Evolutionary conservation across 2,113 vertebrate species (phyloP).

Genomic region (Malurus cyaneus): DNA sequence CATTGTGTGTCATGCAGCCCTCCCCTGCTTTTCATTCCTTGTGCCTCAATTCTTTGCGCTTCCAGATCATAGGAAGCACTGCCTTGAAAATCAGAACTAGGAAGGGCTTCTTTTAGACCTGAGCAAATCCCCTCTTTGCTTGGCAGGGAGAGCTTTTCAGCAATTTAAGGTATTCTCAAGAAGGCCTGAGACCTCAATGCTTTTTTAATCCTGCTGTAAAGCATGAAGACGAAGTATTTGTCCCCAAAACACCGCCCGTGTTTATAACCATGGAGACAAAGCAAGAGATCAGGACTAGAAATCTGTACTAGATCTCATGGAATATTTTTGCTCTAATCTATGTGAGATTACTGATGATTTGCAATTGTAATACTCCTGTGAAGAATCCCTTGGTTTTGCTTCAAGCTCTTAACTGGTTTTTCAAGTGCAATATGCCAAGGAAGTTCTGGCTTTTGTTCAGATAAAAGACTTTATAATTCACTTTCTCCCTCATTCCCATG

Average conservation of each 20-base stretch:
- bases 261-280: slow-evolving; percentile 14
- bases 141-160: background rate
- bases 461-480: background rate
- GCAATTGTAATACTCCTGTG: background rate
- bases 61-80: background rate
- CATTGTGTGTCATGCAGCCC: background rate
- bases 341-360: background rate
- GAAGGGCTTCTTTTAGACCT: background rate
- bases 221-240: background rate
- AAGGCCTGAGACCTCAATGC: background rate
- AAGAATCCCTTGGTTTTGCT: slow-evolving; percentile 12
- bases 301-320: background rate
- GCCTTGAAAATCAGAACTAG: background rate
- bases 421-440: background rate
- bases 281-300: background rate
- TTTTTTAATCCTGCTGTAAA: background rate
- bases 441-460: background rate
- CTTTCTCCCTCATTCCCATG: background rate
- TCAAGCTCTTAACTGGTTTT: slow-evolving; percentile 31
- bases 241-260: background rate
- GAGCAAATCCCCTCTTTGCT: background rate
- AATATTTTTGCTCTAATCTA: background rate
- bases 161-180: background rate
- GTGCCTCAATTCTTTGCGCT: background rate
- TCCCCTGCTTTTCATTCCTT: background rate